Conservation (phyloP, 2,888 invertebrate species). For the Parnassius apollo region DNA sequence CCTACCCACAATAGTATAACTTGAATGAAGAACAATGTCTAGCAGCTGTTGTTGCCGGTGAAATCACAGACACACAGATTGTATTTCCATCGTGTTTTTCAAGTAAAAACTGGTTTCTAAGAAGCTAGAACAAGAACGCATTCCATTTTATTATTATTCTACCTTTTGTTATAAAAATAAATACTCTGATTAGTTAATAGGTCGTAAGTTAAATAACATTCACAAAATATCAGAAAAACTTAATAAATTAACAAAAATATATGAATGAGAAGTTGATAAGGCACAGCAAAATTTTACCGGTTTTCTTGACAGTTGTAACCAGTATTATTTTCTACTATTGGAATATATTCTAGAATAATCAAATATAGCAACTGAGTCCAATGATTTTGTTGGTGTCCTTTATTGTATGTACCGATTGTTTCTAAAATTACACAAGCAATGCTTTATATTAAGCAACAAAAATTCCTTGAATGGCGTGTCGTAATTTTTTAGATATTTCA, state of each 20-base stretch:
- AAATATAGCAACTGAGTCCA: no score
- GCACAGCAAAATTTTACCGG: no score
- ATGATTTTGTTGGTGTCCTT: no score
- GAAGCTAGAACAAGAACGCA: slow-evolving; percentile 14
- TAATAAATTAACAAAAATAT: neutral
- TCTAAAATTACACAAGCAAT: no score
- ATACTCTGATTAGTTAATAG: slow-evolving; percentile 4
- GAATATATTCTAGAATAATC: no score
- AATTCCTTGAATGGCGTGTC: no score
- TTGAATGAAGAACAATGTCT: slow-evolving; percentile 45
- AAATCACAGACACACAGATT: slow-evolving; percentile 47
- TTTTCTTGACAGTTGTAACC: no score
- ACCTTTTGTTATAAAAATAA: slow-evolving; percentile 16
- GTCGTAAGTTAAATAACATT: slow-evolving; percentile 11
- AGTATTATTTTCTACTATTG: no score
- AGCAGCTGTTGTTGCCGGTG: slow-evolving; percentile 36
- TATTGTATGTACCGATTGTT: no score
- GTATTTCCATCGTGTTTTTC: slow-evolving; percentile 33
- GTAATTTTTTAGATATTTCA: no score
- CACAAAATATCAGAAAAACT: neutral
- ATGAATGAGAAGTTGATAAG: no score
- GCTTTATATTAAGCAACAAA: no score
- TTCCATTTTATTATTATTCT: slow-evolving; percentile 13
- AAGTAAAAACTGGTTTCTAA: slow-evolving; percentile 34
- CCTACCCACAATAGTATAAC: slow-evolving; percentile 40